These are phyloP conservation scores for Gallinago jamesoni DNA, from an alignment of 2,113 vertebrate species.

Conservation along the genomic window DNA sequence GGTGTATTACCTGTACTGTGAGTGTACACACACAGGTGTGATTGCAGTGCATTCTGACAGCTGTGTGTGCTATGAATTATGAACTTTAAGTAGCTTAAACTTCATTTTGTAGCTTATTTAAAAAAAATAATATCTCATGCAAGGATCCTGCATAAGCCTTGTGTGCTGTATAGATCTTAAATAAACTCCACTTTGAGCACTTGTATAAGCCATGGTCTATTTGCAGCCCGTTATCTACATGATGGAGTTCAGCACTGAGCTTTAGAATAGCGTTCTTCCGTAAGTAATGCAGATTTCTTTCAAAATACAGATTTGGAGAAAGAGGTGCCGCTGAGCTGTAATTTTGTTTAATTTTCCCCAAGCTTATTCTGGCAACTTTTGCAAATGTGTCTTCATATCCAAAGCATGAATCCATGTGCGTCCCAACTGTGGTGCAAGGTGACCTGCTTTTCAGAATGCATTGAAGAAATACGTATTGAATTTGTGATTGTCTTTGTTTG, in stretches of 20 bases:
- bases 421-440: background rate
- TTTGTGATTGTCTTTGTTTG: slow-evolving; percentile 21
- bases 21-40: background rate
- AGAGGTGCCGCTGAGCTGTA: background rate
- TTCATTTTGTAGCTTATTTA: background rate
- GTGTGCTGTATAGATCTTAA: background rate
- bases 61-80: background rate
- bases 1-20: background rate
- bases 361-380: background rate
- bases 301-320: background rate
- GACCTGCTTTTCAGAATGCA: background rate
- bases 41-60: background rate
- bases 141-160: background rate
- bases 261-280: background rate
- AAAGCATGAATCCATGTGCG: rapidly evolving
- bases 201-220: background rate
- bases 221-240: background rate
- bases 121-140: background rate
- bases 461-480: background rate
- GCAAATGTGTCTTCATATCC: background rate
- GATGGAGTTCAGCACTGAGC: background rate
- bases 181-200: background rate
- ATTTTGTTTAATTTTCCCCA: background rate
- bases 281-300: background rate
- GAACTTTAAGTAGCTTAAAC: background rate